Percentiles rank a stretch among this genome's conserved stretches.
phyloP scores from a whole-genome alignment of 2,797 vertebrate species.

The Myotis pilosus region DNA sequence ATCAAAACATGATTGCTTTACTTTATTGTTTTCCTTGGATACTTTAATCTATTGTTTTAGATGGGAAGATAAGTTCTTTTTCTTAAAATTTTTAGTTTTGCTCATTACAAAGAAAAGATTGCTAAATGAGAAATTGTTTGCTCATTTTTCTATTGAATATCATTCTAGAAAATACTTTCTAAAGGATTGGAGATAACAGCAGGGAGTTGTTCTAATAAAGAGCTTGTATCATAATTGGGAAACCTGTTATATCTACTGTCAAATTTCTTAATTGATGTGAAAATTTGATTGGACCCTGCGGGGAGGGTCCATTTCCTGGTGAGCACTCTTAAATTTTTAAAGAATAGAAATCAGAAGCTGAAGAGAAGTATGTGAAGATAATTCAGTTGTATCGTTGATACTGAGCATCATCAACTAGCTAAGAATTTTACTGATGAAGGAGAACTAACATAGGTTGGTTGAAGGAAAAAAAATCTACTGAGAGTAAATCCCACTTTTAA shows the following conservation, averaged over 20 bases:
- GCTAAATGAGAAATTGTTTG: not conserved
- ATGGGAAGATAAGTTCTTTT: not conserved
- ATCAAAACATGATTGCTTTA: not conserved
- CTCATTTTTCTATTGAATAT: constrained; percentile 19
- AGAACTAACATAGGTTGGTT: not conserved
- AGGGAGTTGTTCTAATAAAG: constrained; percentile 13
- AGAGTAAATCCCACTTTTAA: not conserved
- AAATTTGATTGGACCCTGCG: constrained; percentile 34
- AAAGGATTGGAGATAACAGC: not conserved
- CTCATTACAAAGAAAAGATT: not conserved
- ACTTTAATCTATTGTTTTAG: not conserved
- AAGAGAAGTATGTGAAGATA: not conserved
- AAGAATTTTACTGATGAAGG: constrained; percentile 34
- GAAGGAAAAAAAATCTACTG: not conserved
- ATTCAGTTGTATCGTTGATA: not conserved
- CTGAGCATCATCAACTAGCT: not conserved
- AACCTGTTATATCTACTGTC: constrained; percentile 47
- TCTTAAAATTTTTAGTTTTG: not conserved
- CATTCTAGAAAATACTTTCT: not conserved
- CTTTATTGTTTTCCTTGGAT: not conserved
- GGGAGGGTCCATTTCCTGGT: not conserved
- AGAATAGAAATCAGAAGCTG: not conserved
- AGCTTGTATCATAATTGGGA: not conserved
- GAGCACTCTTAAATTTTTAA: not conserved
- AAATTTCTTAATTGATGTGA: constrained; percentile 48